Evolutionary conservation across 2,113 vertebrate genomes (phyloP).

Genomic region (Sceloporus tristichus): DNA sequence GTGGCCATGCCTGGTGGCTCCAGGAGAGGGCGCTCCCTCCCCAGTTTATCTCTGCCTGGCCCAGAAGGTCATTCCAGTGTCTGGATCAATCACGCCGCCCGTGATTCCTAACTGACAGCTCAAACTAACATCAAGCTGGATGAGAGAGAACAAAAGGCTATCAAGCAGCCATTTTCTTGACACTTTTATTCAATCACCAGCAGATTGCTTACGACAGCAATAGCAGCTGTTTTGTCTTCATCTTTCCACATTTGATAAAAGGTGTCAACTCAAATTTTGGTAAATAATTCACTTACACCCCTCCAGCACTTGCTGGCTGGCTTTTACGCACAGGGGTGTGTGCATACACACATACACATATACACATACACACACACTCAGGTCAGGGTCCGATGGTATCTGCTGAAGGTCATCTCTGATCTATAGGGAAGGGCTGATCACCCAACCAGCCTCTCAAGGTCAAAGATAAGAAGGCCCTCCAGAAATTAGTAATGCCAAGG

Average conservation of each 20-base stretch:
- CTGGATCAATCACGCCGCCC: constrained; percentile 99
- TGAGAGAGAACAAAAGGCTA: constrained; percentile 99
- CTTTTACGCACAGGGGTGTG: too few species aligned
- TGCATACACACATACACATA: constrained; percentile 72
- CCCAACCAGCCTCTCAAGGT: constrained; percentile 90
- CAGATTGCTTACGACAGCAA: constrained; percentile 99
- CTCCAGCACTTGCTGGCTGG: constrained; percentile 71
- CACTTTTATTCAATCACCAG: constrained; percentile 99
- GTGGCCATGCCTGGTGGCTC: constrained; percentile 13
- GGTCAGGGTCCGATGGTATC: constrained; percentile 97
- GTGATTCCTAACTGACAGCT: constrained; percentile 99
- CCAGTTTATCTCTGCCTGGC: constrained; percentile 69
- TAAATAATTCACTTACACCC: constrained; percentile 99
- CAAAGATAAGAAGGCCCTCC: constrained; percentile 91
- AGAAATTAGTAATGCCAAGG: constrained; percentile 87
- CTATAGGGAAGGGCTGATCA: constrained; percentile 86
- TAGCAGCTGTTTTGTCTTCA: constrained; percentile 99
- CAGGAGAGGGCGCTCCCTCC: constrained; percentile 87
- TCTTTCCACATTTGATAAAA: constrained; percentile 99
- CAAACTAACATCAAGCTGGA: constrained; percentile 99
- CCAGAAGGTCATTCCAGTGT: constrained; percentile 98
- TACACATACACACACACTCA: constrained; percentile 88
- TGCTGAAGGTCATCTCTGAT: constrained; percentile 95
- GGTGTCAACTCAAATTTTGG: constrained; percentile 99
- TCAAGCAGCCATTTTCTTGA: constrained; percentile 99